Percentiles rank a stretch among this genome's conserved stretches.
Evolutionary conservation across 1,140 invertebrate genomes (phyloP).

Genomic region (Sarcophaga peregrina): DNA sequence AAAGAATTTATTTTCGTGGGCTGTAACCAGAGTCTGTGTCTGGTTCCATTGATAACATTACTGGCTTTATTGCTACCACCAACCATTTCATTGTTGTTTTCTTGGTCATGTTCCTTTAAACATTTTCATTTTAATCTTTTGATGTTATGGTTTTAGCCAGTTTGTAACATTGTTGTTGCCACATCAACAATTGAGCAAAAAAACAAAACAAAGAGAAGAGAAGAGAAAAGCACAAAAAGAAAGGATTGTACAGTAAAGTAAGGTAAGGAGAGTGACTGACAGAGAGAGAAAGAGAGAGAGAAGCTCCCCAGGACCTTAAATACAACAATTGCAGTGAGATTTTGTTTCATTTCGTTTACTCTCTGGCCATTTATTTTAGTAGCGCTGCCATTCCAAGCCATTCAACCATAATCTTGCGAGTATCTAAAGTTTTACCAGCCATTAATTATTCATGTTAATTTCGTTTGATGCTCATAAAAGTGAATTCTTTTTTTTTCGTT

Average conservation of each 20-base stretch:
- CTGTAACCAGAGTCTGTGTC: not conserved
- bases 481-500: no score
- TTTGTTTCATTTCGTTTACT: no score
- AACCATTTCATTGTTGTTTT: not conserved
- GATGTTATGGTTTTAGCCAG: not conserved
- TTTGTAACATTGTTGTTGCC: not conserved
- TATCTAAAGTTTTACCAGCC: conserved; percentile 13
- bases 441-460: conserved; percentile 23
- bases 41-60: no score
- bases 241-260: not conserved
- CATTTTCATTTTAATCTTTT: conserved; percentile 24
- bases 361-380: not conserved
- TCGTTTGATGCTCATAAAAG: conserved; percentile 8
- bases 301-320: not conserved
- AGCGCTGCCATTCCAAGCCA: not conserved
- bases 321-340: not conserved
- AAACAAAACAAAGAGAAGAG: no score
- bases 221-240: not conserved
- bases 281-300: not conserved
- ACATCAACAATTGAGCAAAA: not conserved
- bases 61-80: no score
- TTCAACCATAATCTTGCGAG: not conserved
- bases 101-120: not conserved
- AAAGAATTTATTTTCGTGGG: not conserved
- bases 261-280: no score